Percentiles rank a stretch among this genome's conserved stretches.
Conservation (phyloP, 2,888 invertebrate species). For the Gastrophysa polygoni region DNA sequence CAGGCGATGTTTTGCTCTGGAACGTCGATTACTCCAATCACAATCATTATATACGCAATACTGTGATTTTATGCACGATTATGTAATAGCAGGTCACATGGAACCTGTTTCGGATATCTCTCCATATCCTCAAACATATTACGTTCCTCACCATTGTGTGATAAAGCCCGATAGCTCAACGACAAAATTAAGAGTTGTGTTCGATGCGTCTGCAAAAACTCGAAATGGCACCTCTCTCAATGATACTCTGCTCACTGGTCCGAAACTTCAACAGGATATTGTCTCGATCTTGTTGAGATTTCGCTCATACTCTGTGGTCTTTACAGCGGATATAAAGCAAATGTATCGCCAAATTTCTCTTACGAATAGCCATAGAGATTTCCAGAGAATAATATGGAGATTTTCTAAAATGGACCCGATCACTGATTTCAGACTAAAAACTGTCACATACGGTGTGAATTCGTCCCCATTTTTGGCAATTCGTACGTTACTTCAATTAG, state of each 20-base stretch:
- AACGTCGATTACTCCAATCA: background rate
- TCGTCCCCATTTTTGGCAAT: constrained; percentile 17
- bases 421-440: constrained; percentile 15
- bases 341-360: constrained; percentile 25
- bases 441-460: background rate
- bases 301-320: constrained; percentile 10
- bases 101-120: constrained; percentile 7
- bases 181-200: constrained; percentile 36
- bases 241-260: background rate
- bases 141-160: constrained; percentile 39
- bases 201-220: constrained; percentile 32
- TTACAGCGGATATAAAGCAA: constrained; percentile 24
- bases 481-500: constrained; percentile 12
- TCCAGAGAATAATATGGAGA: constrained; percentile 21
- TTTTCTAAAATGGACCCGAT: constrained; percentile 18
- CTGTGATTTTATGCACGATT: constrained; percentile 30
- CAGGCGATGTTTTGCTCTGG: background rate
- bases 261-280: constrained; percentile 21
- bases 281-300: constrained; percentile 10
- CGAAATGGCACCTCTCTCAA: too few relatives aligned
- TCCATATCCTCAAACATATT: too few relatives aligned
- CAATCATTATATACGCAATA: background rate
- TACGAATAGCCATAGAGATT: constrained; percentile 2
- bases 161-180: constrained; percentile 31
- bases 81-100: constrained; percentile 22